These are phyloP conservation scores for Eulemur coronatus DNA, from an alignment of 2,797 vertebrate genomes.

Conservation along the genomic window DNA sequence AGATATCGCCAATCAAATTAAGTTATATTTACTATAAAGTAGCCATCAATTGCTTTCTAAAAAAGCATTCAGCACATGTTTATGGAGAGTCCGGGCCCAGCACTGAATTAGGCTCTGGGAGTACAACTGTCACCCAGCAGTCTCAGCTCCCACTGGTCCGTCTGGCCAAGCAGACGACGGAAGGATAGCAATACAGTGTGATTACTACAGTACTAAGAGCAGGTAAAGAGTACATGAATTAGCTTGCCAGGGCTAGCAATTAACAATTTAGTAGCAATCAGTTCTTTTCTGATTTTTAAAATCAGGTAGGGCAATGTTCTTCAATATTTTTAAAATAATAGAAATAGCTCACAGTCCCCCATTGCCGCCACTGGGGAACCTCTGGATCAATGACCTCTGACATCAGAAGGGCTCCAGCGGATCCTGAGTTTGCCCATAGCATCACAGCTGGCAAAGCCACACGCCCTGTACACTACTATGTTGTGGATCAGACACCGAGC, in stretches of 20 bases:
- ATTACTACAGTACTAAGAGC: not conserved
- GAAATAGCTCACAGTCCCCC: not conserved
- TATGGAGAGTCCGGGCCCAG: not conserved
- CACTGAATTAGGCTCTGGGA: not conserved
- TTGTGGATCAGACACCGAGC: not conserved
- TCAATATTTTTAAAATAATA: not conserved
- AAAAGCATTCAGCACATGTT: not conserved
- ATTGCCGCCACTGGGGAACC: not conserved
- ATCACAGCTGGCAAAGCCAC: not conserved
- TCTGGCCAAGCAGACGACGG: not conserved
- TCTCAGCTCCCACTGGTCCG: not conserved
- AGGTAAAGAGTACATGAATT: not conserved
- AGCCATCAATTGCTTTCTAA: not conserved
- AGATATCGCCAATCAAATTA: not conserved
- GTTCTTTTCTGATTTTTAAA: slow-evolving; percentile 14
- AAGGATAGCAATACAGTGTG: not conserved
- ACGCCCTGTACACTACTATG: too few relatives aligned
- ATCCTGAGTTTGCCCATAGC: not conserved
- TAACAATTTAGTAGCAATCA: not conserved
- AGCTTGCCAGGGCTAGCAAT: not conserved
- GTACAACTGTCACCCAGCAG: not conserved
- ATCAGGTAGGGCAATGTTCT: not conserved
- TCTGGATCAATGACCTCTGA: not conserved
- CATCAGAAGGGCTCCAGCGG: not conserved
- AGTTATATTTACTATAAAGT: not conserved